phyloP scores from a whole-genome alignment of 2,888 invertebrate genomes.

The Eumacrocentrus americanus region DNA sequence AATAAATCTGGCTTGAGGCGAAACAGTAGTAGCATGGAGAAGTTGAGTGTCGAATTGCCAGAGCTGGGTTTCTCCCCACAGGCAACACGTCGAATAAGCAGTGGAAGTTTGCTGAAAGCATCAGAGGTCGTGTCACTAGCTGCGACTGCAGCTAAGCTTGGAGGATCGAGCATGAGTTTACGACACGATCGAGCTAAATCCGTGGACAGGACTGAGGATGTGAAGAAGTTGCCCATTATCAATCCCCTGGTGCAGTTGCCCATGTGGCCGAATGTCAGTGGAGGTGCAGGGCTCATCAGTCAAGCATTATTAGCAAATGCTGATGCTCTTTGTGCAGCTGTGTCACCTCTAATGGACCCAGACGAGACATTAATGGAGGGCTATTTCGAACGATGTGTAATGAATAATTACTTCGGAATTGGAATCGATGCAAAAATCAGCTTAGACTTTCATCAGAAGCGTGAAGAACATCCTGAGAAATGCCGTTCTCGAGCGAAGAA shows the following conservation, averaged over 20 bases:
- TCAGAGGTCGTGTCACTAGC: conserved; percentile 69
- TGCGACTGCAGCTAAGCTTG: conserved; percentile 67
- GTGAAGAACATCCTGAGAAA: conserved; percentile 96
- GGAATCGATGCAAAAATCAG: conserved; percentile 98
- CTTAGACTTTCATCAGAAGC: conserved; percentile 94
- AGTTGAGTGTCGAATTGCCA: conserved; percentile 60
- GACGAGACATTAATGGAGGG: conserved; percentile 88
- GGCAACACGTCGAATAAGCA: conserved; percentile 87
- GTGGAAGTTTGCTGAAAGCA: conserved; percentile 85
- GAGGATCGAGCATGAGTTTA: conserved; percentile 54
- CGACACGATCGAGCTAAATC: conserved; percentile 60
- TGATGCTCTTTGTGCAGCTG: conserved; percentile 94
- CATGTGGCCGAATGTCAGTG: conserved; percentile 83
- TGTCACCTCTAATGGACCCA: conserved; percentile 93
- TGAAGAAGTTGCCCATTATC: conserved; percentile 82
- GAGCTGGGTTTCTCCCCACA: conserved; percentile 75
- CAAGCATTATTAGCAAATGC: conserved; percentile 95
- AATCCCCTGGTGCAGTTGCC: conserved; percentile 87
- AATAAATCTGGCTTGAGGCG: conserved; percentile 42
- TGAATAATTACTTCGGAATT: conserved; percentile 99
- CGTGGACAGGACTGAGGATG: conserved; percentile 64
- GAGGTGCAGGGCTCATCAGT: conserved; percentile 86
- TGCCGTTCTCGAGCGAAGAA: conserved; percentile 93
- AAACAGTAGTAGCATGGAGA: conserved; percentile 59
- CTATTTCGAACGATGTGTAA: conserved; percentile 91